Conservation (phyloP, 2,888 invertebrate genomes). For the Argynnis bischoffii region DNA sequence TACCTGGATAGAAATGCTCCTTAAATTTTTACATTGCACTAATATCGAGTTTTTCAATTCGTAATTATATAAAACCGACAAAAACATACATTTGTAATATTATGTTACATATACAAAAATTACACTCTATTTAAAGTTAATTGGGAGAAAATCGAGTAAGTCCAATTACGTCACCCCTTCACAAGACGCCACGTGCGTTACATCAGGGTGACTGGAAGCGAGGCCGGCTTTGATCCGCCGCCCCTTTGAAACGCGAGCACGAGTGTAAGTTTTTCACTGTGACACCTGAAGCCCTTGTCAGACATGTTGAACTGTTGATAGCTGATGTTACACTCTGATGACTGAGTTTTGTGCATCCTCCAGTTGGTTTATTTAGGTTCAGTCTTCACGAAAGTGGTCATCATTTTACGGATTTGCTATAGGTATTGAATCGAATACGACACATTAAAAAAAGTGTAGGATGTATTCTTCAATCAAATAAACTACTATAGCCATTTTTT, state of each 20-base stretch:
- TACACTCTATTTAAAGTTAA: constrained; percentile 39
- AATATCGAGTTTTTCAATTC: too few species aligned
- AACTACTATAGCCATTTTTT: too few species aligned
- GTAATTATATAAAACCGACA: too few species aligned
- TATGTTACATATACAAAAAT: constrained; percentile 24
- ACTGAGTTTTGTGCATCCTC: constrained; percentile 11
- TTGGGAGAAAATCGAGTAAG: constrained; percentile 42
- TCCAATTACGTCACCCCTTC: constrained; percentile 44
- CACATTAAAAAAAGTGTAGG: too few species aligned
- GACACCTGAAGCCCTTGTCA: constrained; percentile 51
- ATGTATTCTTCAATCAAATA: too few species aligned
- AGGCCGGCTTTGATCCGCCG: constrained; percentile 47
- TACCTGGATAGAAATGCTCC: too few species aligned
- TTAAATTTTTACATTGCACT: too few species aligned
- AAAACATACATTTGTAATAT: background rate
- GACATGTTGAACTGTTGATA: constrained; percentile 39
- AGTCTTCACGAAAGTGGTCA: too few species aligned
- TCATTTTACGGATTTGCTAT: too few species aligned
- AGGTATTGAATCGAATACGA: too few species aligned
- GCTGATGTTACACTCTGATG: constrained; percentile 45
- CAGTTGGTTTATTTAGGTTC: background rate
- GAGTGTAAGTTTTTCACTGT: constrained; percentile 49
- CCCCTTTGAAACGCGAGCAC: constrained; percentile 47
- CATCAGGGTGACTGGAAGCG: constrained; percentile 42
- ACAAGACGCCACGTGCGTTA: constrained; percentile 45